Percentiles rank a stretch among this genome's conserved stretches.
Evolutionary conservation across 2,888 invertebrate genomes (phyloP).

Genomic region (Brachynemurus nebulosus): DNA sequence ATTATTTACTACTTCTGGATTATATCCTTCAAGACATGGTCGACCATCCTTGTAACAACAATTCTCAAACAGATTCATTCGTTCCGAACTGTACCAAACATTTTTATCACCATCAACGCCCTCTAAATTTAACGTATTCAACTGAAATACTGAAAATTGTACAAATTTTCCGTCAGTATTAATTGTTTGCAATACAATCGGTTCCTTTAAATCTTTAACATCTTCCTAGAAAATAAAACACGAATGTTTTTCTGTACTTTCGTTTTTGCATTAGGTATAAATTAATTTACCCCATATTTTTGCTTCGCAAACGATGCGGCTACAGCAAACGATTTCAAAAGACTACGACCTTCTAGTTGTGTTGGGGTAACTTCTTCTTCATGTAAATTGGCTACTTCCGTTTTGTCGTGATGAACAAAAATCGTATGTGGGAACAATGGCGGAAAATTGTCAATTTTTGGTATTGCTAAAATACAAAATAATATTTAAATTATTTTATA

Average conservation of each 20-base stretch:
- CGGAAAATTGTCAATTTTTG: no score
- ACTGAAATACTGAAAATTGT: constrained; percentile 71
- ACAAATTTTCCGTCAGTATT: constrained; percentile 65
- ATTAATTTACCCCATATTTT: no score
- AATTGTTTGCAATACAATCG: constrained; percentile 69
- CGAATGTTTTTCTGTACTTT: no score
- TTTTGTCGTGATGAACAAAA: constrained; percentile 52
- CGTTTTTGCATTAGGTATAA: no score
- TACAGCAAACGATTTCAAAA: constrained; percentile 60
- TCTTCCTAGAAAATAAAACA: no score
- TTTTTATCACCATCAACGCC: constrained; percentile 50
- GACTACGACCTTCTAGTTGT: constrained; percentile 53
- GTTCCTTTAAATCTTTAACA: constrained; percentile 56
- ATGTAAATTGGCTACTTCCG: constrained; percentile 50
- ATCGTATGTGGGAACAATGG: constrained; percentile 75
- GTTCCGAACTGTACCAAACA: constrained; percentile 60
- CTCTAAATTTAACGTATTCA: constrained; percentile 62
- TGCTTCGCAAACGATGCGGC: constrained; percentile 57
- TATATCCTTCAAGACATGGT: no score
- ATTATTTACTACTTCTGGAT: no score
- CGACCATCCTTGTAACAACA: constrained; percentile 49
- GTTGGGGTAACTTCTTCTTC: constrained; percentile 49
- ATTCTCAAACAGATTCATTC: constrained; percentile 47
- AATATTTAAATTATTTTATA: no score
- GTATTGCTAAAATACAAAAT: no score